A percentile compares a stretch with the other conserved stretches of the same genome.
Conservation (phyloP, 1,140 invertebrate genomes). For the Apis cerana region DNA sequence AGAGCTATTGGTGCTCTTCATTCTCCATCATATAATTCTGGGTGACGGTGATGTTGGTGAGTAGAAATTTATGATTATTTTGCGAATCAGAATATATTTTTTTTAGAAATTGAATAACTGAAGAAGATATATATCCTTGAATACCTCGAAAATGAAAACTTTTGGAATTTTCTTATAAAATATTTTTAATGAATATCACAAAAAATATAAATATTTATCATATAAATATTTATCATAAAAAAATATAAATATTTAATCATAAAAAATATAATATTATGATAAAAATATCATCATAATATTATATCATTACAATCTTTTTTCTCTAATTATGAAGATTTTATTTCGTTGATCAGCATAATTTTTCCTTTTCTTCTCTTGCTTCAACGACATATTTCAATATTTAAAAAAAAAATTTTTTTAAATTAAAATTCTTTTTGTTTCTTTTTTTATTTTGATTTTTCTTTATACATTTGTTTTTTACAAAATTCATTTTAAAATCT, state of each 20-base stretch:
- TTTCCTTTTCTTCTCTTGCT: background rate
- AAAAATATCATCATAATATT: background rate
- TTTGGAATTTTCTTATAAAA: background rate
- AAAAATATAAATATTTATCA: too few relatives aligned
- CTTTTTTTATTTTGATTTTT: too few relatives aligned
- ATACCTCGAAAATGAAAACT: background rate
- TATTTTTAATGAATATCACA: too few relatives aligned
- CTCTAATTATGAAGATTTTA: conserved; percentile 2
- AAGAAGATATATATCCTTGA: background rate
- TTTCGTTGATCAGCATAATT: conserved; percentile 13
- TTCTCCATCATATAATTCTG: conserved; percentile 67
- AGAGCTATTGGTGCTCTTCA: conserved; percentile 72
- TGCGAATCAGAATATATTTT: background rate
- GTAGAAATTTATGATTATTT: conserved; percentile 51
- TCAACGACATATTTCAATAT: background rate
- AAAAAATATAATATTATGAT: too few relatives aligned
- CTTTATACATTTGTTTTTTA: too few relatives aligned
- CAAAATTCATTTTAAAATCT: background rate
- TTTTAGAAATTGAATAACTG: background rate
- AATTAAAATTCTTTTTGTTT: too few relatives aligned
- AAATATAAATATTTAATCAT: too few relatives aligned
- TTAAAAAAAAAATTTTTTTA: too few relatives aligned
- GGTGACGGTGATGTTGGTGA: conserved; percentile 76
- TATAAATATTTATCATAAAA: too few relatives aligned
- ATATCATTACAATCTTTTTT: background rate